Base-by-base conservation (phyloP, 35 echinoderm and acorn worm species). In the Ophiothrix spiculata region DNA sequence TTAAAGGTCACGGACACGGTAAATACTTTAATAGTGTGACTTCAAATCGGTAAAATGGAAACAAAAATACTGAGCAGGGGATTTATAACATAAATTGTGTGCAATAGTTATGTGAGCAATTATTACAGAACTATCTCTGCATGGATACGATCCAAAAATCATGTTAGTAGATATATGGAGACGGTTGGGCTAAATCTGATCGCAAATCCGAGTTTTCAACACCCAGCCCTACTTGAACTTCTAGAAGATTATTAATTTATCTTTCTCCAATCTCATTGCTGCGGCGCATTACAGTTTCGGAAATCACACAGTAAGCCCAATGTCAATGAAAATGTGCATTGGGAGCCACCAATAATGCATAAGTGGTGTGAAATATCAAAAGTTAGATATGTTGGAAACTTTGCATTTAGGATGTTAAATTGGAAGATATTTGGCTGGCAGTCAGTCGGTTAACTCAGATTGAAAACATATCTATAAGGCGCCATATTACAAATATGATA, bases 401-500 rank as follows among this genome's bases (percentile, higher is more conserved):
- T 69, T 69, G 60, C 60, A 69, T 69, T 69, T 15, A 28, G 25
- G 29, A 25, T 25, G 60, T n/a, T 15, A 4, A 69, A n/a, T 25
- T 69, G 60, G 60, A 69, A 69, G 60, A 69, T n/a, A 69, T n/a
- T n/a, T n/a, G n/a, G n/a, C 25, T 69, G 60, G 60, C 29, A 69
- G 60, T 69, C 60, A 28, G 6, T 28, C 42, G 2, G 60, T 1
- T 69, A 69, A 2, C 60, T n/a, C n/a, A n/a, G n/a, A n/a, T n/a
- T n/a, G 60, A 69, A 28, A 69, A 25, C 17, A 69, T 69, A 69
- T 69, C 60, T 28, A 25, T 12, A 25, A 69, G 60, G 60, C 60
- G 60, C 60, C 60, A 69, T 69, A 69, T 69, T 69, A 25, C 60
- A 69, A 69, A 69, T 69, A 69, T 69, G 60, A 69, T 69, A 69